These are phyloP conservation scores for Anaspis maculata DNA, from an alignment of 2,888 invertebrate species.

Conservation along the genomic window DNA sequence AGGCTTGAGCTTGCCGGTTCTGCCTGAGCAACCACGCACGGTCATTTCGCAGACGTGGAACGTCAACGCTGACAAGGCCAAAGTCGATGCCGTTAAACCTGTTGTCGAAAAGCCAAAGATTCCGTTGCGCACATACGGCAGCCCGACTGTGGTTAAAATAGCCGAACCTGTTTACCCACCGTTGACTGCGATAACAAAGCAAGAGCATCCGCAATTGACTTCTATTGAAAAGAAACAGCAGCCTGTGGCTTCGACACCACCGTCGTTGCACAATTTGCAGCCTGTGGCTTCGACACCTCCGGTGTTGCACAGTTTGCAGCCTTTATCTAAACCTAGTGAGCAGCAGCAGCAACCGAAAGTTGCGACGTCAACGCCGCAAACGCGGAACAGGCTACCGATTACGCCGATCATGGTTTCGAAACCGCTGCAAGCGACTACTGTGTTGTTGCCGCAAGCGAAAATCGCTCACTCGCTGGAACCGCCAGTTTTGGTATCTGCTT, in stretches of 20 bases:
- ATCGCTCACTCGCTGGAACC: conserved; percentile 32
- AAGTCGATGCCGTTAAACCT: conserved; percentile 10
- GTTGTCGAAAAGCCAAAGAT: conserved; percentile 8
- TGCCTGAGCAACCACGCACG: conserved; percentile 23
- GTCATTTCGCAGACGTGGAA: conserved; percentile 28
- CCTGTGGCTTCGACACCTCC: neutral
- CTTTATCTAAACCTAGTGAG: conserved; percentile 14
- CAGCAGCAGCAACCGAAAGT: conserved; percentile 17
- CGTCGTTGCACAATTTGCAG: neutral
- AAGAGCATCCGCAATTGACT: too few relatives aligned
- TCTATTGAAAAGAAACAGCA: too few relatives aligned
- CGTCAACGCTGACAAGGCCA: conserved; percentile 9
- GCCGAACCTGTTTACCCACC: conserved; percentile 23
- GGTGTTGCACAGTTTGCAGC: neutral
- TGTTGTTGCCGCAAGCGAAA: conserved; percentile 38
- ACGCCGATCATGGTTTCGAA: conserved; percentile 53
- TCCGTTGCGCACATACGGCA: conserved; percentile 14
- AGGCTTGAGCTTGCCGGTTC: conserved; percentile 18
- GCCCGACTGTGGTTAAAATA: conserved; percentile 24
- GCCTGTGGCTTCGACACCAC: conserved; percentile 17
- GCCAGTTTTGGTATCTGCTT: conserved; percentile 29
- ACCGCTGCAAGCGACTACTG: conserved; percentile 46
- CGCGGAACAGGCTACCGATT: conserved; percentile 47
- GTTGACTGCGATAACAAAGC: conserved; percentile 24
- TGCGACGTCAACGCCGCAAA: conserved; percentile 14